Evolutionary conservation across 2,797 vertebrate species (phyloP).

Genomic region (Peromyscus aztecus): DNA sequence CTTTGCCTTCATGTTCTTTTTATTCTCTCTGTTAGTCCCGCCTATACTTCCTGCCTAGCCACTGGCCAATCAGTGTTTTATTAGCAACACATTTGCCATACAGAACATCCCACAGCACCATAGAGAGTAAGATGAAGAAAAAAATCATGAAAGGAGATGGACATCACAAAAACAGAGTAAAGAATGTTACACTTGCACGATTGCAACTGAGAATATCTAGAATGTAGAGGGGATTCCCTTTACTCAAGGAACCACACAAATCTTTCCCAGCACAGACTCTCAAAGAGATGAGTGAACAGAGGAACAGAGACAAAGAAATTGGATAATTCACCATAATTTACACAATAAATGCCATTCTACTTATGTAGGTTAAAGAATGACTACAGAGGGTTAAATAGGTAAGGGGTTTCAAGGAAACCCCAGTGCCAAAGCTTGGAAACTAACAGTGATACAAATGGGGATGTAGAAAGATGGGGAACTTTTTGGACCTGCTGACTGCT

Average conservation of each 20-base stretch:
- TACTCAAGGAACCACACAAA: not conserved
- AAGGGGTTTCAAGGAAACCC: not conserved
- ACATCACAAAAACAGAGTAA: not conserved
- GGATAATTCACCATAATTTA: not conserved
- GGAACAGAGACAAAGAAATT: slow-evolving; percentile 9
- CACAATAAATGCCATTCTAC: not conserved
- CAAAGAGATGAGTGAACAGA: not conserved
- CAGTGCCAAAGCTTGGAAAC: not conserved
- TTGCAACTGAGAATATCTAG: not conserved
- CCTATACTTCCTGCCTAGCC: too few species aligned
- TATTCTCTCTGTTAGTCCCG: too few species aligned
- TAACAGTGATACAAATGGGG: too few species aligned
- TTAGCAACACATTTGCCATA: too few species aligned
- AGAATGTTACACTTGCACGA: not conserved
- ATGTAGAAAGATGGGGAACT: not conserved
- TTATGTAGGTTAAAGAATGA: not conserved
- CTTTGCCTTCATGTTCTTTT: too few species aligned
- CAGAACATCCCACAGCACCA: too few species aligned
- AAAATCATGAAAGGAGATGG: not conserved
- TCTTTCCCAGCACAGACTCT: not conserved
- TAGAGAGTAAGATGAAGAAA: not conserved
- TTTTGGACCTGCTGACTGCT: not conserved
- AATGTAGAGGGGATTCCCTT: not conserved
- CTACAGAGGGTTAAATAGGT: not conserved
- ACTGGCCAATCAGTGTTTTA: too few species aligned